A percentile compares a stretch with the other conserved stretches of the same genome.
These are phyloP conservation scores for Bufo bufo DNA, from an alignment of 2,113 vertebrate genomes.

Conservation along the genomic window DNA sequence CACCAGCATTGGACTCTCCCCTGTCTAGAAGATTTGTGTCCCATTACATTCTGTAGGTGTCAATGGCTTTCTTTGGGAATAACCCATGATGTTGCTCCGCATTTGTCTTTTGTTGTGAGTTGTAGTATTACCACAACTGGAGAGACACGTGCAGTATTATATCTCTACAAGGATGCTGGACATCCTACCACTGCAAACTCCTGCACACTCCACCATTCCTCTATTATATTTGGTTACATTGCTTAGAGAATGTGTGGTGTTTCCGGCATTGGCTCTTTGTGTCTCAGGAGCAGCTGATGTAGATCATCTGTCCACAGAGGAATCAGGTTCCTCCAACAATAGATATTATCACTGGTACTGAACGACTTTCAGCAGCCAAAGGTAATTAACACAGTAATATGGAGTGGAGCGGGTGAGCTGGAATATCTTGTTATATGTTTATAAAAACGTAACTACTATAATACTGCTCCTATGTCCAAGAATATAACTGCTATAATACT, in stretches of 20 bases:
- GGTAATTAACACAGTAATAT: not conserved
- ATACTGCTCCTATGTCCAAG: too few species aligned
- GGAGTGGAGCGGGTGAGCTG: too few species aligned
- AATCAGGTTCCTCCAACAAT: conserved; percentile 46
- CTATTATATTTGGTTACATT: not conserved
- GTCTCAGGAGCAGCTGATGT: conserved; percentile 14
- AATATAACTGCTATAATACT: too few species aligned
- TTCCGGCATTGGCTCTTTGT: not conserved
- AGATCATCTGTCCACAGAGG: not conserved
- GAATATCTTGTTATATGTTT: too few species aligned
- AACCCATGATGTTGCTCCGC: too few species aligned
- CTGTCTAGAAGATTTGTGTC: too few species aligned
- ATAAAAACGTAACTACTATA: too few species aligned
- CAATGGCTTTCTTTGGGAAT: too few species aligned
- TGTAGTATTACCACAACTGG: not conserved
- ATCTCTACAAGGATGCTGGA: not conserved
- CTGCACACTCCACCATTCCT: not conserved
- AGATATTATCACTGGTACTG: conserved; percentile 5
- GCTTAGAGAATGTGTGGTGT: not conserved
- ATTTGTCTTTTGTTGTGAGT: not conserved
- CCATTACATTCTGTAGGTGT: too few species aligned
- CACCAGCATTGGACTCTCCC: too few species aligned
- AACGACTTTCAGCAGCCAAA: conserved; percentile 2
- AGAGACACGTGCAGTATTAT: not conserved
- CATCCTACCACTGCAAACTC: not conserved